Evolutionary conservation across 2,113 vertebrate genomes (phyloP).

Genomic region (Gyps fulvus): DNA sequence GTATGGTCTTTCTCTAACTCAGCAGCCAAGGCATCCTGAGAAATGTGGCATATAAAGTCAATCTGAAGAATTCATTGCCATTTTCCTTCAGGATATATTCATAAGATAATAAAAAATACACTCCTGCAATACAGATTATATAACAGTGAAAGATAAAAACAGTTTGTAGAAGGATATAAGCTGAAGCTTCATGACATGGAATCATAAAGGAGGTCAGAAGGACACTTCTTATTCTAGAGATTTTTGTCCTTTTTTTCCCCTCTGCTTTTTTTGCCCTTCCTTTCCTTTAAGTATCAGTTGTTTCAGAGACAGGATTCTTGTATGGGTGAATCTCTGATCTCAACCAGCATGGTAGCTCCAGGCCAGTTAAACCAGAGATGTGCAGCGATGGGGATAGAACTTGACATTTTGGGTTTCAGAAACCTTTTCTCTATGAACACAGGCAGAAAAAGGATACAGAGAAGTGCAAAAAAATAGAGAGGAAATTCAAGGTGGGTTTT

Average conservation of each 20-base stretch:
- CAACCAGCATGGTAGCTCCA: background rate
- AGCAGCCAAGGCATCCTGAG: background rate
- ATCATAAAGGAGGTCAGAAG: constrained; percentile 27
- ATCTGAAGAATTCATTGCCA: background rate
- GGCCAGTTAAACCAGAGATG: background rate
- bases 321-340: constrained; percentile 21
- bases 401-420: constrained; percentile 35
- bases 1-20: background rate
- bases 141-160: background rate
- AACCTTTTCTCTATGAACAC: constrained; percentile 2
- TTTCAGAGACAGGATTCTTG: constrained; percentile 11
- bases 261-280: background rate
- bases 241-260: background rate
- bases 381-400: background rate
- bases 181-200: background rate
- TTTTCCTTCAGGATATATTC: background rate
- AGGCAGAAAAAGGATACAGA: background rate
- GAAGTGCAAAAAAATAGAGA: background rate
- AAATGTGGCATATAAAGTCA: background rate
- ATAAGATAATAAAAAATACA: background rate
- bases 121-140: background rate
- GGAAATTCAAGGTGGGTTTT: background rate
- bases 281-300: constrained; percentile 26
- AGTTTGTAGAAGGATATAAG: background rate
- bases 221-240: background rate